Percentiles rank a stretch among this genome's conserved stretches.
These are phyloP conservation scores for Empis stercorea DNA, from an alignment of 2,888 invertebrate genomes.

Conservation along the genomic window DNA sequence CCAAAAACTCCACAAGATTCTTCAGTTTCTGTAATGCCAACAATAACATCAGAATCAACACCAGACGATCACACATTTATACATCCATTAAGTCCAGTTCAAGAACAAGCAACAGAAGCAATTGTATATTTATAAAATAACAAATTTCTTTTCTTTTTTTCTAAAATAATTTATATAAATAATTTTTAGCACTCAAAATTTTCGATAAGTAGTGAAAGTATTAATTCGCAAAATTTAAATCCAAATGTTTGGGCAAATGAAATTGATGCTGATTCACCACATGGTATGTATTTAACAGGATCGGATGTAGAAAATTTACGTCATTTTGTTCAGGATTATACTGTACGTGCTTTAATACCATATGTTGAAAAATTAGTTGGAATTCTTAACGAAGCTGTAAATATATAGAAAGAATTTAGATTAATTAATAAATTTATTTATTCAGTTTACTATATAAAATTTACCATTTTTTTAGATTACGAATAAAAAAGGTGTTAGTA, in stretches of 20 bases:
- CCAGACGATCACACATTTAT: slow-evolving; percentile 34
- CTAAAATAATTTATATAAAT: neutral
- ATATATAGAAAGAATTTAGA: slow-evolving; percentile 13
- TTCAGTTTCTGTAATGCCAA: slow-evolving; percentile 33
- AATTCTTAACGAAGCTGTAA: slow-evolving; percentile 61
- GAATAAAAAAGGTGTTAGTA: slow-evolving; percentile 83
- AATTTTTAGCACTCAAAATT: slow-evolving; percentile 31
- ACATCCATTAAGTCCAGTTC: slow-evolving; percentile 65
- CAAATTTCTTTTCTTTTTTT: slow-evolving; percentile 2
- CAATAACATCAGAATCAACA: slow-evolving; percentile 23
- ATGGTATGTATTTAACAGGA: slow-evolving; percentile 63
- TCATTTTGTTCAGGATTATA: slow-evolving; percentile 76
- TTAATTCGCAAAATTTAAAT: slow-evolving; percentile 38
- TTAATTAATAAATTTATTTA: neutral
- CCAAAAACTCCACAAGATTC: slow-evolving; percentile 46
- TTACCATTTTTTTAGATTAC: slow-evolving; percentile 55
- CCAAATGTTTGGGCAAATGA: slow-evolving; percentile 47
- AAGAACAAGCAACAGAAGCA: slow-evolving; percentile 46
- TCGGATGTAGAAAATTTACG: slow-evolving; percentile 78
- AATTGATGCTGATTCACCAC: slow-evolving; percentile 41
- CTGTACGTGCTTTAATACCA: slow-evolving; percentile 72
- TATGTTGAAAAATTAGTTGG: slow-evolving; percentile 83
- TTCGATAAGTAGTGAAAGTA: slow-evolving; percentile 45
- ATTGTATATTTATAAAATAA: slow-evolving; percentile 28
- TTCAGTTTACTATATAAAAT: too few relatives aligned